phyloP scores from a whole-genome alignment of 2,888 invertebrate genomes.

The Cetonia aurata region DNA sequence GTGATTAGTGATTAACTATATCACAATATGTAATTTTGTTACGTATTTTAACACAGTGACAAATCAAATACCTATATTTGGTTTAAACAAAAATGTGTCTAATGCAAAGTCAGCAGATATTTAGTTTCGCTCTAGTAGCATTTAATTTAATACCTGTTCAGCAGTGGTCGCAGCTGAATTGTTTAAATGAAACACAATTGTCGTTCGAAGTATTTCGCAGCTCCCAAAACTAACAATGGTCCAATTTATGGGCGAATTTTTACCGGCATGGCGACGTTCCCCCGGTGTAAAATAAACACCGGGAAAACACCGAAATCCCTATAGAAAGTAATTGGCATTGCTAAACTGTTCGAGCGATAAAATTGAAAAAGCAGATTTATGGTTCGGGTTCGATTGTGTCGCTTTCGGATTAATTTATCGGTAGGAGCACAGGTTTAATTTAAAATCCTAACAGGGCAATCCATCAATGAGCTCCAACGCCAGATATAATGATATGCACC shows the following conservation, averaged over 20 bases:
- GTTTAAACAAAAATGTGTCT: too few species aligned
- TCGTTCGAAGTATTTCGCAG: constrained; percentile 5
- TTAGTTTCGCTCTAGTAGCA: neutral
- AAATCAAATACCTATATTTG: too few species aligned
- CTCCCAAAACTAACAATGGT: constrained; percentile 21
- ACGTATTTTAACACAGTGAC: too few species aligned
- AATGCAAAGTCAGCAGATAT: too few species aligned
- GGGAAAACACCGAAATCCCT: constrained; percentile 32
- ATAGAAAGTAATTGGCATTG: constrained; percentile 52
- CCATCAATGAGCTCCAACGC: constrained; percentile 51
- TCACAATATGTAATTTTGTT: too few species aligned
- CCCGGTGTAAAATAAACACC: constrained; percentile 37
- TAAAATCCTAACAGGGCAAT: constrained; percentile 56
- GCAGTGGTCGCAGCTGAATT: constrained; percentile 15
- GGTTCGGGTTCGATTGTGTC: constrained; percentile 54
- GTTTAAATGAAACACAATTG: constrained; percentile 25
- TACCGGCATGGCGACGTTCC: constrained; percentile 10
- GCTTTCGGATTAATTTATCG: constrained; percentile 57
- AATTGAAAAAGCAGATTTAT: constrained; percentile 58
- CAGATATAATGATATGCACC: constrained; percentile 48
- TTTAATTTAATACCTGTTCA: constrained; percentile 25
- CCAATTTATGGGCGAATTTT: constrained; percentile 34
- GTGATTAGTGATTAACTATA: too few species aligned
- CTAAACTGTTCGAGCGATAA: constrained; percentile 55
- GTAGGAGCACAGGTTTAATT: constrained; percentile 56